Percentiles rank a stretch among this genome's conserved stretches.
Conservation (phyloP, 2,888 invertebrate species). For the Dermolepida albohirtum region DNA sequence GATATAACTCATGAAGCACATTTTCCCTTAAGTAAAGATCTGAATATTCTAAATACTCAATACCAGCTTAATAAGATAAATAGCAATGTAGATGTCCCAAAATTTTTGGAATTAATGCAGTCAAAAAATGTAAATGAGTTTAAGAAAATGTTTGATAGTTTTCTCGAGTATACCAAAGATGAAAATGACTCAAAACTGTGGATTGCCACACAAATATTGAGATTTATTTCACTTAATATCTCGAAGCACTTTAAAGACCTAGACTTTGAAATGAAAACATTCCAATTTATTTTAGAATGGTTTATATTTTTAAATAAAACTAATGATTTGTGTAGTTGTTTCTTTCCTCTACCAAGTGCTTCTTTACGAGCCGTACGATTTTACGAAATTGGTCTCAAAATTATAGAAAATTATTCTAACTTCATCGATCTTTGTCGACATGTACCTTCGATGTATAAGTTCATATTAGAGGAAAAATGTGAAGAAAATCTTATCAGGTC, state of each 20-base stretch:
- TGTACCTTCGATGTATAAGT: conserved; percentile 75
- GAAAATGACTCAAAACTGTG: conserved; percentile 53
- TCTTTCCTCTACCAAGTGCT: conserved; percentile 70
- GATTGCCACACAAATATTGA: conserved; percentile 61
- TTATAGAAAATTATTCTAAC: conserved; percentile 69
- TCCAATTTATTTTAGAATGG: conserved; percentile 69
- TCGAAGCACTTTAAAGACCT: conserved; percentile 41
- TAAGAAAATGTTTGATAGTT: conserved; percentile 53
- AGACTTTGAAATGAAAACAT: conserved; percentile 61
- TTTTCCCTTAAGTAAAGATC: conserved; percentile 49
- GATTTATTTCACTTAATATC: conserved; percentile 52
- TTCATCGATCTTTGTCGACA: conserved; percentile 56
- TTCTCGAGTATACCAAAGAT: conserved; percentile 52
- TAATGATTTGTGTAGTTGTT: conserved; percentile 70
- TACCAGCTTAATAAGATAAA: conserved; percentile 61
- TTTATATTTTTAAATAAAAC: conserved; percentile 68
- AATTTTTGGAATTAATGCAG: conserved; percentile 54
- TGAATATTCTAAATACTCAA: conserved; percentile 60
- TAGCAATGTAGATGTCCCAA: conserved; percentile 57
- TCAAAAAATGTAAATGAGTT: conserved; percentile 51
- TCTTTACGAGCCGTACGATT: conserved; percentile 66
- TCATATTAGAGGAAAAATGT: conserved; percentile 66
- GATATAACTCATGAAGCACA: conserved; percentile 41
- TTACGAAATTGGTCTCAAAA: conserved; percentile 69
- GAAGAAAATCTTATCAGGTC: conserved; percentile 67